Conservation (phyloP, 2,888 invertebrate genomes). For the Allygus modestus region DNA sequence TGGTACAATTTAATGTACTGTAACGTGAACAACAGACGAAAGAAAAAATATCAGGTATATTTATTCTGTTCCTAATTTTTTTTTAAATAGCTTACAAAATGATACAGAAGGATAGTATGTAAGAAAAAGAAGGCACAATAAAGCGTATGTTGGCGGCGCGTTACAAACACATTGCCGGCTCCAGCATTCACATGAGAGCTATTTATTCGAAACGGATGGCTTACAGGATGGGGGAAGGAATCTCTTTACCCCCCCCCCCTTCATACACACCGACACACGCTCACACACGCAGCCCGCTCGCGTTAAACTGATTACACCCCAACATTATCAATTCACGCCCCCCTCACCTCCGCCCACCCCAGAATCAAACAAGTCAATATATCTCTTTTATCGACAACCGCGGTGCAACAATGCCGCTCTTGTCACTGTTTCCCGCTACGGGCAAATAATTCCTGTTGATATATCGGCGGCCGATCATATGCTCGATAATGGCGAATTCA, state of each 20-base stretch:
- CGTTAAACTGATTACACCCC: slow-evolving; percentile 54
- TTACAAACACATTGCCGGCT: slow-evolving; percentile 8
- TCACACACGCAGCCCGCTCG: neutral
- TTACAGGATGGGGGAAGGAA: slow-evolving; percentile 12
- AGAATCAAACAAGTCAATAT: slow-evolving; percentile 39
- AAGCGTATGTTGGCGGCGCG: neutral
- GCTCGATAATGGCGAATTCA: slow-evolving; percentile 28
- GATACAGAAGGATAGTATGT: neutral
- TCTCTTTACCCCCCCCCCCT: slow-evolving; percentile 27
- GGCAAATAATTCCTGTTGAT: slow-evolving; percentile 50
- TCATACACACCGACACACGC: neutral
- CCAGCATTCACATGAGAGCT: slow-evolving; percentile 35
- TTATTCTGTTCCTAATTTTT: too few relatives aligned
- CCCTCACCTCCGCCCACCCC: neutral
- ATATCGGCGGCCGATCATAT: slow-evolving; percentile 26
- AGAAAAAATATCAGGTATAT: too few relatives aligned
- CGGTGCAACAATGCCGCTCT: slow-evolving; percentile 33
- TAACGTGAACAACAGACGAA: too few relatives aligned
- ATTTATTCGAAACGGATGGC: slow-evolving; percentile 45
- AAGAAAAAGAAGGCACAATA: neutral
- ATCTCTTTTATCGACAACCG: slow-evolving; percentile 52
- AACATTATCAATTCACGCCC: slow-evolving; percentile 54
- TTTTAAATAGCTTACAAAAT: too few relatives aligned
- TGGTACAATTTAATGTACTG: too few relatives aligned
- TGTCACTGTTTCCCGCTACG: slow-evolving; percentile 37